Base-by-base conservation (phyloP, 1,140 invertebrate species). In the Listronotus bonariensis region DNA sequence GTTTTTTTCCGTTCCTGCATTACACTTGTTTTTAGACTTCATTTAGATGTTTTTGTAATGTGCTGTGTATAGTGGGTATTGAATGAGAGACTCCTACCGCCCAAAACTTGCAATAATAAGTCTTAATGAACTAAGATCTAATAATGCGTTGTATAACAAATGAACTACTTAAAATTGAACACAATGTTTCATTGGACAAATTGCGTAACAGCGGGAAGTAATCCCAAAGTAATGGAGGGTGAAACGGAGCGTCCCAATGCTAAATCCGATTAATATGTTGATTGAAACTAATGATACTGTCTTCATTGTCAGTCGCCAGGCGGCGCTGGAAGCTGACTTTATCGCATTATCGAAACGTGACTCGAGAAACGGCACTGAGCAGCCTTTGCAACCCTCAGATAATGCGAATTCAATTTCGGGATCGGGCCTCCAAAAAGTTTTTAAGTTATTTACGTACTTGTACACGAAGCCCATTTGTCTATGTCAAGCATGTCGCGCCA, bases 221-320 rank as follows among this genome's bases (percentile, higher is more conserved):
- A 61, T 52, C 42, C 51, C 6, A 66, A 68, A 65, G 71, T 69
- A 72, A 76, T 73, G 67, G 72, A 68, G 72, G 68, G 70, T 72
- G 55, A 70, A 74, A 72, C 46, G 49, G 56, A 38, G 41, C 42
- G 46, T 41, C 46, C 53, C 7, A 55, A 53, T 34, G 57, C 62
- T 42, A 70, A 76, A 76, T 76, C 72, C 71, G 74, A 74, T 76
- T 76, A 76, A 76, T 76, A 76, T 73, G 73, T 74, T 76, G 74
- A 76, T 76, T 76, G 74, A 76, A 75, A 76, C 74, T 75, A 76
- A 76, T 76, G 74, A 76, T 74, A 68, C 67, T 68, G 70, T 71
- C 70, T 75, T 76, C 74, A 74, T 75, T 75, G 72, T 68, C 68
- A 73, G 72, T 73, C 68, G 66, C 59, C 48, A 57, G 62, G 69